phyloP scores from a whole-genome alignment of 2,888 invertebrate genomes.

The Rotaria socialis region DNA sequence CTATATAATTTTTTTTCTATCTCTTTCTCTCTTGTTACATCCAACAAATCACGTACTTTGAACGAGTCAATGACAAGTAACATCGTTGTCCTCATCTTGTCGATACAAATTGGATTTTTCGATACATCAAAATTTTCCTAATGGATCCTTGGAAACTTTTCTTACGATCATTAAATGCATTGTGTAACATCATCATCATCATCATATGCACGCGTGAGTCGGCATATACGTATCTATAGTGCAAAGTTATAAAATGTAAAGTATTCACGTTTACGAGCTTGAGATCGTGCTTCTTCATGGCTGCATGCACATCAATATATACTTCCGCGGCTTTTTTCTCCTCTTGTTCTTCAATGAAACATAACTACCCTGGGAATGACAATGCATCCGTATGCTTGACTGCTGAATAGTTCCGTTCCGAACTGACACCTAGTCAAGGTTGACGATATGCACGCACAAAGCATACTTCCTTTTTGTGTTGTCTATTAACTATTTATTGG shows the following conservation, averaged over 20 bases:
- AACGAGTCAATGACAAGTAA: neutral
- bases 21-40: neutral
- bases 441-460: neutral
- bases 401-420: neutral
- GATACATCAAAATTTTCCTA: neutral
- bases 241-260: neutral
- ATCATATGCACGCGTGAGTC: neutral
- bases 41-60: neutral
- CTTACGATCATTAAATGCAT: neutral
- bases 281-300: neutral
- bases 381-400: neutral
- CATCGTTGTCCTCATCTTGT: neutral
- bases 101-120: conserved; percentile 15
- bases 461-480: neutral
- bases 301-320: neutral
- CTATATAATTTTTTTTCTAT: too few relatives aligned
- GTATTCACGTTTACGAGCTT: neutral
- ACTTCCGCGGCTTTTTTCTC: neutral
- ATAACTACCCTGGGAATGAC: conserved; percentile 4
- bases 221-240: neutral
- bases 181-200: neutral
- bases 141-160: neutral
- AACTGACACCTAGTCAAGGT: conserved; percentile 18
- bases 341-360: neutral
- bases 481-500: neutral